phyloP scores from a whole-genome alignment of 1,140 invertebrate genomes.

The Lanistes nyassanus region DNA sequence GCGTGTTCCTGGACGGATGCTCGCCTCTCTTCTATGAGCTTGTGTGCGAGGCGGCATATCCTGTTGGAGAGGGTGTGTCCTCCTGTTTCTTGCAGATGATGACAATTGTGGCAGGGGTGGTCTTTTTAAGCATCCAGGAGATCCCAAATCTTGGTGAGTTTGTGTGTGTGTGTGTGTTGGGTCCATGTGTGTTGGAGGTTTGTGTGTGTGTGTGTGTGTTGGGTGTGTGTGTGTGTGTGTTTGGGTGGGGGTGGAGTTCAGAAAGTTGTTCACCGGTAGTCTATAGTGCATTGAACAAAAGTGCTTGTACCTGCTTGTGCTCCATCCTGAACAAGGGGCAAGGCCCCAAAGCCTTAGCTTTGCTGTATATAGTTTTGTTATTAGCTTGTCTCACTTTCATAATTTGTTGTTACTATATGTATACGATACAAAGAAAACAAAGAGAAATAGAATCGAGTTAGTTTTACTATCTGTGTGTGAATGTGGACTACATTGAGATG shows the following conservation, averaged over 20 bases:
- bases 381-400: too few species aligned
- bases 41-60: constrained; percentile 69
- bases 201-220: not conserved
- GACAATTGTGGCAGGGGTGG: constrained; percentile 60
- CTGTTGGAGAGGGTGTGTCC: constrained; percentile 69
- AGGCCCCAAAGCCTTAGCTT: too few species aligned
- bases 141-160: constrained; percentile 37
- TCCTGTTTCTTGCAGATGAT: constrained; percentile 68
- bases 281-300: too few species aligned
- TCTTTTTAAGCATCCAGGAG: constrained; percentile 54
- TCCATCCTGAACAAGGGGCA: not conserved
- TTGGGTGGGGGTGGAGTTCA: too few species aligned
- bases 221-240: too few species aligned
- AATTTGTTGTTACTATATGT: too few species aligned
- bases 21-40: constrained; percentile 69
- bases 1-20: constrained; percentile 67
- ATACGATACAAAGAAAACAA: too few species aligned
- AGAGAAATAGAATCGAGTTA: too few species aligned
- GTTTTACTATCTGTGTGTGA: too few species aligned
- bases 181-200: not conserved
- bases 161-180: not conserved
- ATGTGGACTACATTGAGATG: too few species aligned
- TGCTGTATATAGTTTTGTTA: too few species aligned
- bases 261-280: too few species aligned
- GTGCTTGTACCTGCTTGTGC: not conserved